These are phyloP conservation scores for Hesperia comma DNA, from an alignment of 2,888 invertebrate species.

Conservation along the genomic window DNA sequence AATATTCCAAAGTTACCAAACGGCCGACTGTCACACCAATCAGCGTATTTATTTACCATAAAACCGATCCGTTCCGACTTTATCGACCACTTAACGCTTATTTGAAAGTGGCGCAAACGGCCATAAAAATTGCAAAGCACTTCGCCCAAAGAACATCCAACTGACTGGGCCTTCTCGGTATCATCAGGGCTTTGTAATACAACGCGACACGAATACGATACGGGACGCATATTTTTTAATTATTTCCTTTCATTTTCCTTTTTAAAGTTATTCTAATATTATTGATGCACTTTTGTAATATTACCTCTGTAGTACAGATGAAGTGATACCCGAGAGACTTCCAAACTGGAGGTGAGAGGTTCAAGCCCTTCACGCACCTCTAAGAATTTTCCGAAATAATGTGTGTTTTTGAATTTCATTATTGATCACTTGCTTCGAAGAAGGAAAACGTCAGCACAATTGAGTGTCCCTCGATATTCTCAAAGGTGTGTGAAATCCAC, in stretches of 20 bases:
- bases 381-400: too few species aligned
- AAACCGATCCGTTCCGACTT: constrained; percentile 37
- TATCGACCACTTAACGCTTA: constrained; percentile 45
- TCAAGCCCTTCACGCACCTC: too few species aligned
- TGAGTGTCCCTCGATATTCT: too few species aligned
- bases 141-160: constrained; percentile 45
- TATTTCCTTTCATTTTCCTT: neutral
- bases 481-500: too few species aligned
- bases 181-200: constrained; percentile 22
- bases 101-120: constrained; percentile 44
- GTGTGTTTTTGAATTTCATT: too few species aligned
- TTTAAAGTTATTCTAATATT: constrained; percentile 17
- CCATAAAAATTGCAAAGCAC: constrained; percentile 46
- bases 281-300: too few species aligned
- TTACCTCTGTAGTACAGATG: too few species aligned
- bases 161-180: constrained; percentile 38
- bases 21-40: constrained; percentile 29
- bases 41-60: constrained; percentile 34
- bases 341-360: too few species aligned
- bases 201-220: constrained; percentile 37
- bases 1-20: constrained; percentile 14
- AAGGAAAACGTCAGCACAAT: too few species aligned
- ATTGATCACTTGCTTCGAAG: too few species aligned
- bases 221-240: neutral
- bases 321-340: too few species aligned